A percentile compares a stretch with the other conserved stretches of the same genome.
phyloP scores from a whole-genome alignment of 2,888 invertebrate genomes.

The Dioctria linearis region DNA sequence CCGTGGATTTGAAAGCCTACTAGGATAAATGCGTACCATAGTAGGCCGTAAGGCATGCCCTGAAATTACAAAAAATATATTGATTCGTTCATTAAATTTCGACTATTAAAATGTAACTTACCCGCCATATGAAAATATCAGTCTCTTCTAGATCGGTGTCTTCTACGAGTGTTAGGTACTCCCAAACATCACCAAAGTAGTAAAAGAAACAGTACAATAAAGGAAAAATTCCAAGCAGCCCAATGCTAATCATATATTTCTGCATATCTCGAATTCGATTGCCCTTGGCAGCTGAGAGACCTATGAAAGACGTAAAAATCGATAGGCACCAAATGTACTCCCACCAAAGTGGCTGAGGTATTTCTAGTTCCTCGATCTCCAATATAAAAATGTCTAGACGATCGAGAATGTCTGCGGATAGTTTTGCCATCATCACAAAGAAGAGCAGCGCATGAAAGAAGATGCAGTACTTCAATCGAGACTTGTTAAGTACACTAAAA shows the following conservation, averaged over 20 bases:
- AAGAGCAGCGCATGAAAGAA: conserved; percentile 93
- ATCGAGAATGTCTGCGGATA: conserved; percentile 93
- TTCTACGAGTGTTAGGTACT: conserved; percentile 75
- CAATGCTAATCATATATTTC: conserved; percentile 86
- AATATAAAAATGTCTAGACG: conserved; percentile 93
- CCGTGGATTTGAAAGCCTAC: conserved; percentile 90
- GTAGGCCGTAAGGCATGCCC: conserved; percentile 91
- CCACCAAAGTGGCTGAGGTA: conserved; percentile 88
- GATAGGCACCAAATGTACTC: conserved; percentile 95
- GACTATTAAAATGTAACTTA: conserved; percentile 65
- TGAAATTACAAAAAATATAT: conserved; percentile 69
- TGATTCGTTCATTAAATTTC: neutral
- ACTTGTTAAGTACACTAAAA: conserved; percentile 96
- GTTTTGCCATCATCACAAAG: conserved; percentile 91
- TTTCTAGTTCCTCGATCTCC: conserved; percentile 92
- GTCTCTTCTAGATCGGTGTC: conserved; percentile 73
- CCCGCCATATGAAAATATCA: conserved; percentile 87
- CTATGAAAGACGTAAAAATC: conserved; percentile 86
- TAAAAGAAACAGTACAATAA: conserved; percentile 85
- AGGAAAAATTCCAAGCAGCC: conserved; percentile 85
- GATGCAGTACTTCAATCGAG: conserved; percentile 93
- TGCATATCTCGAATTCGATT: conserved; percentile 85
- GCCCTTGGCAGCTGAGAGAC: conserved; percentile 86
- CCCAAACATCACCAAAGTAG: conserved; percentile 88
- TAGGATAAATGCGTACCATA: conserved; percentile 93